phyloP scores from a whole-genome alignment of 2,113 vertebrate species.

The Campylomormyrus tamandua region DNA sequence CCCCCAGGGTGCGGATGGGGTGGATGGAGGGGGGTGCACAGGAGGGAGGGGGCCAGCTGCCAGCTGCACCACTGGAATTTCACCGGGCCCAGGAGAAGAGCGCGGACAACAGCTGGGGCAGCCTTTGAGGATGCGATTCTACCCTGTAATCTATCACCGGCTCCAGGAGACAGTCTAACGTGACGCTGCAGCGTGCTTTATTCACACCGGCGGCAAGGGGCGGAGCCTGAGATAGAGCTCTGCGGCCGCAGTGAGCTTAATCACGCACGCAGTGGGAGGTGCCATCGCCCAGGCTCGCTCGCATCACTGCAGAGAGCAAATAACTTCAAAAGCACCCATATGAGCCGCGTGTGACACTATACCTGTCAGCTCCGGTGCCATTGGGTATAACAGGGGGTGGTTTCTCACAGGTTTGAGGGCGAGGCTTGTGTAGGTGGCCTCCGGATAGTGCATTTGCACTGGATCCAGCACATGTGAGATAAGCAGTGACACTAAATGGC shows the following conservation, averaged over 20 bases:
- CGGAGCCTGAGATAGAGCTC: neutral
- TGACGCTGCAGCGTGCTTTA: neutral
- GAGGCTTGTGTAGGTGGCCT: neutral
- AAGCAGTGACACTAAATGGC: neutral
- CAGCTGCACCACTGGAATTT: constrained; percentile 8
- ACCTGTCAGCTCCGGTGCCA: neutral
- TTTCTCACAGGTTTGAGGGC: neutral
- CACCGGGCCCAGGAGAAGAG: neutral
- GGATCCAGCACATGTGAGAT: neutral
- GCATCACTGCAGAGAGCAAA: neutral
- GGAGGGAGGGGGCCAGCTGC: neutral
- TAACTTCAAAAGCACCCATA: neutral
- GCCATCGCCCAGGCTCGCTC: neutral
- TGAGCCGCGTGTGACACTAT: neutral
- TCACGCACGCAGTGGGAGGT: neutral
- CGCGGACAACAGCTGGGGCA: neutral
- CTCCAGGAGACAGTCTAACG: neutral
- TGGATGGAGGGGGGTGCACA: neutral
- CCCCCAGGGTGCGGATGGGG: neutral
- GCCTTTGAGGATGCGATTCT: neutral
- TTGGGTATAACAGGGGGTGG: neutral
- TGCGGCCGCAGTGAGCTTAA: neutral
- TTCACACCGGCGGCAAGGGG: neutral
- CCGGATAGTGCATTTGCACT: neutral
- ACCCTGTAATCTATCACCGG: neutral